Conservation (phyloP, 2,113 vertebrate genomes). For the Hyla sarda region DNA sequence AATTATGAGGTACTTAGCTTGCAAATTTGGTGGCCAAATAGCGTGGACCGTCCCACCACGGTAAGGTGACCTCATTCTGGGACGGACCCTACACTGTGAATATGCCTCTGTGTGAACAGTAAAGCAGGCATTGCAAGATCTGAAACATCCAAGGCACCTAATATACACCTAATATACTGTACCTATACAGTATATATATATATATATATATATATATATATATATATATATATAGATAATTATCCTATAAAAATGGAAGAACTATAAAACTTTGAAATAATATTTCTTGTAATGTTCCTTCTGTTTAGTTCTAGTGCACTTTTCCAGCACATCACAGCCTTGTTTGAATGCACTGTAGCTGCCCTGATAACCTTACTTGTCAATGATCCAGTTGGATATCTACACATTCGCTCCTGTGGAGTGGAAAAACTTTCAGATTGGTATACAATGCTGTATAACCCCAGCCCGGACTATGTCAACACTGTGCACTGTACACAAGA, state of each 20-base stretch:
- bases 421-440: constrained; percentile 95
- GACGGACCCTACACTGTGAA: too few species aligned
- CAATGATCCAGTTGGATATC: constrained; percentile 82
- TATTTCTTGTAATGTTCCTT: background rate
- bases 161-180: too few species aligned
- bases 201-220: background rate
- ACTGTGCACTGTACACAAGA: constrained; percentile 97
- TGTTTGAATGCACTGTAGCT: constrained; percentile 86
- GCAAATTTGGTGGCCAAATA: too few species aligned
- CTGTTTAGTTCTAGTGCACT: constrained; percentile 85
- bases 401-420: constrained; percentile 86
- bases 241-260: too few species aligned
- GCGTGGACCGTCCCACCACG: too few species aligned
- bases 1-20: too few species aligned
- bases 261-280: too few species aligned
- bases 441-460: constrained; percentile 99
- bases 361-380: constrained; percentile 85
- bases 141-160: too few species aligned
- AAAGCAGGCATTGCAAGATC: too few species aligned
- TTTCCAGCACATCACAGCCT: constrained; percentile 88
- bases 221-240: background rate
- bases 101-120: too few species aligned
- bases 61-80: too few species aligned
- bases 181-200: too few species aligned
- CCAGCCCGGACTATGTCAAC: constrained; percentile 93